phyloP scores from a whole-genome alignment of 1,140 invertebrate species.

The Zaprionus tsacasi region DNA sequence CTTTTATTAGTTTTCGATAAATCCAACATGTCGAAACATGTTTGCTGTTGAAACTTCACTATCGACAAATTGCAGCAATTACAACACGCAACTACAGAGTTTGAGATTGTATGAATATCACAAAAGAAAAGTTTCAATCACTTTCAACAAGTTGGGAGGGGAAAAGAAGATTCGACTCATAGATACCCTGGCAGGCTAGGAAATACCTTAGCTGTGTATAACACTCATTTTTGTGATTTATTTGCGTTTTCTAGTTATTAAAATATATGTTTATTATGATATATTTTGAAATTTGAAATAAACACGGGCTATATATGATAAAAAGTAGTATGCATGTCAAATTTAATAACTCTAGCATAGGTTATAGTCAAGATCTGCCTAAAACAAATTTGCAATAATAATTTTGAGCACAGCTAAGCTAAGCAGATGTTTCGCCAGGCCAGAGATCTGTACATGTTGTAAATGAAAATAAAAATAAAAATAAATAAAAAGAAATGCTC shows the following conservation, averaged over 20 bases:
- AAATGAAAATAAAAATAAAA: neutral
- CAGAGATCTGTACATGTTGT: neutral
- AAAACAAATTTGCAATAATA: no score
- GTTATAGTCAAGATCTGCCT: neutral
- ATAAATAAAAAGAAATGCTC: neutral
- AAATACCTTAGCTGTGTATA: neutral
- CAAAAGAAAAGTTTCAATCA: conserved; percentile 4
- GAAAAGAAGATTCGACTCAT: no score
- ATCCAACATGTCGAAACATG: conserved; percentile 9
- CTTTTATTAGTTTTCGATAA: conserved; percentile 3
- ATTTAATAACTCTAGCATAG: neutral
- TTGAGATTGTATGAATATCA: neutral
- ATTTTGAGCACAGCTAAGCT: neutral
- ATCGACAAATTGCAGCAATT: conserved; percentile 30
- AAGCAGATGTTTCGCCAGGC: neutral
- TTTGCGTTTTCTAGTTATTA: neutral
- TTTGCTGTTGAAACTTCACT: conserved; percentile 21
- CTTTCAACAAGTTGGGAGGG: neutral
- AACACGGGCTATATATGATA: neutral
- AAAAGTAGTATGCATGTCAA: neutral
- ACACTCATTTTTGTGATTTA: neutral
- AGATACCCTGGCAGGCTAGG: neutral
- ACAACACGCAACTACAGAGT: conserved; percentile 3
- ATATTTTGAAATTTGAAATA: neutral
- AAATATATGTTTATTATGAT: neutral